Evolutionary conservation across 2,797 vertebrate species (phyloP).

Genomic region (Anas georgica): DNA sequence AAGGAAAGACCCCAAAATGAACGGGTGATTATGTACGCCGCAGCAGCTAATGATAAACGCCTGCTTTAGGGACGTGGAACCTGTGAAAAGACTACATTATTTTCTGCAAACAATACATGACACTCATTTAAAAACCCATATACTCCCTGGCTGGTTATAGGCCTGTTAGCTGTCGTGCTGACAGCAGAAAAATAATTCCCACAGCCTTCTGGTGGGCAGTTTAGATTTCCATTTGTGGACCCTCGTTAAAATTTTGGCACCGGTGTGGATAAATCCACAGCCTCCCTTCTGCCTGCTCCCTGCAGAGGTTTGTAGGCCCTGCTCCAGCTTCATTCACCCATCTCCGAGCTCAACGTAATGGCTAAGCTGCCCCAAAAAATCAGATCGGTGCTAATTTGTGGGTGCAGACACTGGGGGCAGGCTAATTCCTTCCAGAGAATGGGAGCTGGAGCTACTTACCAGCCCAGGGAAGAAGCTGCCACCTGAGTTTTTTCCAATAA

Average conservation of each 20-base stretch:
- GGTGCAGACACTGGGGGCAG: background rate
- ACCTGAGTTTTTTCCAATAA: background rate
- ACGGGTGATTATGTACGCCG: background rate
- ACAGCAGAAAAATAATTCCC: background rate
- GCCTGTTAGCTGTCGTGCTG: conserved; percentile 3
- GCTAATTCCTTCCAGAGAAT: background rate
- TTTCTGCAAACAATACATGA: background rate
- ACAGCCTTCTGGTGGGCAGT: background rate
- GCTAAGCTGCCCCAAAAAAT: background rate
- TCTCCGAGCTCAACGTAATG: background rate
- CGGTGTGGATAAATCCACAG: background rate
- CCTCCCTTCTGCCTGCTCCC: background rate
- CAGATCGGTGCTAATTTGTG: background rate
- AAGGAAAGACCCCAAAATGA: background rate
- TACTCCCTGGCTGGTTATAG: background rate
- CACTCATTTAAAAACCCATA: conserved; percentile 2
- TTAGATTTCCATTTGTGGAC: background rate
- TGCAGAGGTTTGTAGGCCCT: background rate
- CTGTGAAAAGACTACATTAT: background rate
- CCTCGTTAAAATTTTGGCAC: background rate
- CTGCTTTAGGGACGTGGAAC: background rate
- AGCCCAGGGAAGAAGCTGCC: background rate
- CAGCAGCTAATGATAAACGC: background rate
- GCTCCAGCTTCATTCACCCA: background rate
- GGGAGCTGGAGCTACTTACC: background rate